Conservation (phyloP, 2,888 invertebrate genomes). For the Steromphala cineraria region DNA sequence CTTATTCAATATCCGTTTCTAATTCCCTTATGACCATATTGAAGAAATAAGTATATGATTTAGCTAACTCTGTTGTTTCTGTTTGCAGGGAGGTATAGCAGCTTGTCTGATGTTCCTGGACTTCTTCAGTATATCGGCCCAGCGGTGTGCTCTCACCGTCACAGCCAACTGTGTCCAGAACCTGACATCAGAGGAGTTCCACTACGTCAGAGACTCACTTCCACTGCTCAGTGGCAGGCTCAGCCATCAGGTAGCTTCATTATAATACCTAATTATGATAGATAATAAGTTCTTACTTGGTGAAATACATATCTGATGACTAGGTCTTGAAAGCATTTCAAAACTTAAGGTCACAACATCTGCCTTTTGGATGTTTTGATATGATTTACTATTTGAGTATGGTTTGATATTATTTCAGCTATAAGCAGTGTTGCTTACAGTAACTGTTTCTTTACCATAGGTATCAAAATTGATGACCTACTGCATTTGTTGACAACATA, state of each 20-base stretch:
- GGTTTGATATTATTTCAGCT: too few relatives aligned
- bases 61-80: too few relatives aligned
- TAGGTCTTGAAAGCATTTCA: background rate
- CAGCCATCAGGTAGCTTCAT: conserved; percentile 76
- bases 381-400: too few relatives aligned
- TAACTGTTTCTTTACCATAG: too few relatives aligned
- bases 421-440: too few relatives aligned
- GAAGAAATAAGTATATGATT: too few relatives aligned
- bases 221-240: conserved; percentile 85
- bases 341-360: background rate
- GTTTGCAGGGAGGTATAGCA: conserved; percentile 89
- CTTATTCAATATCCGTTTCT: too few relatives aligned
- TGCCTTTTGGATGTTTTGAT: conserved; percentile 1
- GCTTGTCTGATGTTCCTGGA: conserved; percentile 97
- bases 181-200: conserved; percentile 94
- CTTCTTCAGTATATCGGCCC: conserved; percentile 98
- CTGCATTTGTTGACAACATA: too few relatives aligned
- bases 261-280: too few relatives aligned
- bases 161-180: conserved; percentile 98
- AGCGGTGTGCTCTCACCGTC: conserved; percentile 95
- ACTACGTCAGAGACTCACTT: conserved; percentile 91
- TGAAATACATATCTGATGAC: background rate
- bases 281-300: too few relatives aligned
- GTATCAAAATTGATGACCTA: too few relatives aligned
- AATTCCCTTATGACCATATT: too few relatives aligned